These are phyloP conservation scores for Brachypteracias leptosomus DNA, from an alignment of 2,113 vertebrate species.

Conservation along the genomic window DNA sequence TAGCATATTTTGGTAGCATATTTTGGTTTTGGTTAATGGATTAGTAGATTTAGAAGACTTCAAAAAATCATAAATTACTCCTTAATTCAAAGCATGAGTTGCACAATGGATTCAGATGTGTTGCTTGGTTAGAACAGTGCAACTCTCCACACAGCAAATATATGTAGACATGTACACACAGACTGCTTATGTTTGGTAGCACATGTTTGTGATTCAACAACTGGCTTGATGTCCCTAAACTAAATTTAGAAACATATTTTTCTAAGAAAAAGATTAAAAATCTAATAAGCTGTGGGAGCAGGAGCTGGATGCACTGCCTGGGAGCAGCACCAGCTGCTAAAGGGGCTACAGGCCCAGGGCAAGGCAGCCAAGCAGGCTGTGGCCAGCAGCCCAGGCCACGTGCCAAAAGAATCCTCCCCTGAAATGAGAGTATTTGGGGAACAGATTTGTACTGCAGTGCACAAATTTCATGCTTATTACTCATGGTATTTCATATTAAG, in stretches of 20 bases:
- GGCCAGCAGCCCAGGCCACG: constrained; percentile 9
- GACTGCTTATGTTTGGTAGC: neutral
- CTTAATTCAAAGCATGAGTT: neutral
- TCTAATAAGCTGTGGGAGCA: neutral
- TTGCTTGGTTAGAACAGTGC: neutral
- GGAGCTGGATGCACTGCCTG: neutral
- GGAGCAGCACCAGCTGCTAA: constrained; percentile 40
- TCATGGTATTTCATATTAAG: constrained; percentile 22
- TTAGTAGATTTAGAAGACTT: neutral
- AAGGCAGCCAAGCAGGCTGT: constrained; percentile 23
- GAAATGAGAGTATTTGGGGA: constrained; percentile 46
- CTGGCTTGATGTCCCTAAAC: neutral
- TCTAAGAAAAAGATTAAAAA: neutral
- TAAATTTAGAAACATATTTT: constrained; percentile 54
- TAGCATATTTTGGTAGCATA: neutral
- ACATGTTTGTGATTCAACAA: constrained; percentile 20
- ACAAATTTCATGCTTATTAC: constrained; percentile 47
- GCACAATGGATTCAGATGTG: neutral
- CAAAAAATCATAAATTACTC: neutral
- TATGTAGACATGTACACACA: neutral
- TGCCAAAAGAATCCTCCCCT: constrained; percentile 43
- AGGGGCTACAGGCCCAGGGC: neutral
- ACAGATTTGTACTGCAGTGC: constrained; percentile 23
- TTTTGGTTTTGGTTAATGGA: neutral
- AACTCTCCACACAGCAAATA: neutral